phyloP scores from a whole-genome alignment of 2,888 invertebrate species.

The Hypselothyrea guttata region DNA sequence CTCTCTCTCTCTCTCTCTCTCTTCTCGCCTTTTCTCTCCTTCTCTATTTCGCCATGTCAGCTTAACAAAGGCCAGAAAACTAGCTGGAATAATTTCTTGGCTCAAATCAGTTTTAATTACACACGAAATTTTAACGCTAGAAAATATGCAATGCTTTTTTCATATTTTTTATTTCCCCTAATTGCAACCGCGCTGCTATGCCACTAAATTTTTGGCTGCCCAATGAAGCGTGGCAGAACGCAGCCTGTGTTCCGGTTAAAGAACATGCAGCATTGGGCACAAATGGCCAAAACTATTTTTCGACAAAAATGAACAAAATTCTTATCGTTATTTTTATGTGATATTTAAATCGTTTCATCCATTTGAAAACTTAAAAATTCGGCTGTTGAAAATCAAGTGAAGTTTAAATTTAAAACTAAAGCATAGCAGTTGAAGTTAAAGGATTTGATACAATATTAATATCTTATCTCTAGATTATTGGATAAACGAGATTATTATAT shows the following conservation, averaged over 20 bases:
- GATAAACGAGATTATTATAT: too few relatives aligned
- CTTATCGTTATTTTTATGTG: too few relatives aligned
- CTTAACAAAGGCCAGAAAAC: slow-evolving; percentile 2
- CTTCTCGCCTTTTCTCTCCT: too few relatives aligned
- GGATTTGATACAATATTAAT: too few relatives aligned
- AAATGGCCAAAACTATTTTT: slow-evolving; percentile 46
- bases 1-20: background rate
- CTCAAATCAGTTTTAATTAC: slow-evolving; percentile 60
- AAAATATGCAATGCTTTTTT: slow-evolving; percentile 54
- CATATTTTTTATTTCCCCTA: slow-evolving; percentile 39
- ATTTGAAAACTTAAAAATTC: too few relatives aligned
- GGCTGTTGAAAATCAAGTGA: too few relatives aligned
- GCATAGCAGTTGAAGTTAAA: too few relatives aligned
- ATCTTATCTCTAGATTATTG: too few relatives aligned
- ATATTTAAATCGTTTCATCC: too few relatives aligned
- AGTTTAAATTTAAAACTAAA: too few relatives aligned
- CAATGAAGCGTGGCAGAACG: slow-evolving; percentile 55
- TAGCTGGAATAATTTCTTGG: slow-evolving; percentile 24
- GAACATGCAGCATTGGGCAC: slow-evolving; percentile 34
- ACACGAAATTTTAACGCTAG: slow-evolving; percentile 41
- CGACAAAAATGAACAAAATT: slow-evolving; percentile 30
- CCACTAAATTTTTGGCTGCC: slow-evolving; percentile 45
- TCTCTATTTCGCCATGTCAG: too few relatives aligned
- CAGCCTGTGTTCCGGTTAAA: background rate
- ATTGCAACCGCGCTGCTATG: slow-evolving; percentile 52